Conservation (phyloP, 2,113 vertebrate genomes). For the Nettapus auritus region DNA sequence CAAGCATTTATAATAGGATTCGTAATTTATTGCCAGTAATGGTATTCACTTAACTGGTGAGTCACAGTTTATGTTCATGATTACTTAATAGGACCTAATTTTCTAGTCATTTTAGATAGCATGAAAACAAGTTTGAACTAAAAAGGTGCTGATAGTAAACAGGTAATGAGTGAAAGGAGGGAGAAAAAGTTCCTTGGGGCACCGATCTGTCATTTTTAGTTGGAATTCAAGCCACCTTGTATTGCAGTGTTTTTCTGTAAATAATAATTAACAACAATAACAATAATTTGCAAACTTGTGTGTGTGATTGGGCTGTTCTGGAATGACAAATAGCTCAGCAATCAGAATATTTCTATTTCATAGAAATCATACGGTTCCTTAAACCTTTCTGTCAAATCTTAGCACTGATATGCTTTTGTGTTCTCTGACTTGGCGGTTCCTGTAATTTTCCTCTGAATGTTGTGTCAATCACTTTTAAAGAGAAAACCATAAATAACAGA, state of each 20-base stretch:
- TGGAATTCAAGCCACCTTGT: conserved; percentile 55
- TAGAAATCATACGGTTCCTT: background rate
- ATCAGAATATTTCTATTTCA: conserved; percentile 10
- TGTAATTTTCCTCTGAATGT: conserved; percentile 49
- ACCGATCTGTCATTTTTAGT: background rate
- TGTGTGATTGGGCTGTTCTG: conserved; percentile 10
- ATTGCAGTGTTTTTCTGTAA: conserved; percentile 25
- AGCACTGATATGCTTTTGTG: background rate
- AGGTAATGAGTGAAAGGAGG: conserved; percentile 52
- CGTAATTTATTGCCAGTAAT: conserved; percentile 55
- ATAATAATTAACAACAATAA: conserved; percentile 61
- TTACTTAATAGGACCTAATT: conserved; percentile 71
- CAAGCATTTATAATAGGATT: conserved; percentile 30
- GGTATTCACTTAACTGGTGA: conserved; percentile 53
- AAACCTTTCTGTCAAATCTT: conserved; percentile 8
- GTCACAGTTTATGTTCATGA: conserved; percentile 60
- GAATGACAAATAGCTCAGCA: conserved; percentile 28
- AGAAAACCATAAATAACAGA: conserved; percentile 48
- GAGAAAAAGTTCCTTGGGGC: background rate
- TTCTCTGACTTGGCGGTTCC: background rate
- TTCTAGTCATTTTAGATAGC: conserved; percentile 50
- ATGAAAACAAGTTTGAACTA: conserved; percentile 58
- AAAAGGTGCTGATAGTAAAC: conserved; percentile 25
- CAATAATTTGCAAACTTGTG: conserved; percentile 59
- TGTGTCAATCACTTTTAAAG: conserved; percentile 38